phyloP scores from a whole-genome alignment of 2,797 vertebrate genomes.

The Balearica regulorum region DNA sequence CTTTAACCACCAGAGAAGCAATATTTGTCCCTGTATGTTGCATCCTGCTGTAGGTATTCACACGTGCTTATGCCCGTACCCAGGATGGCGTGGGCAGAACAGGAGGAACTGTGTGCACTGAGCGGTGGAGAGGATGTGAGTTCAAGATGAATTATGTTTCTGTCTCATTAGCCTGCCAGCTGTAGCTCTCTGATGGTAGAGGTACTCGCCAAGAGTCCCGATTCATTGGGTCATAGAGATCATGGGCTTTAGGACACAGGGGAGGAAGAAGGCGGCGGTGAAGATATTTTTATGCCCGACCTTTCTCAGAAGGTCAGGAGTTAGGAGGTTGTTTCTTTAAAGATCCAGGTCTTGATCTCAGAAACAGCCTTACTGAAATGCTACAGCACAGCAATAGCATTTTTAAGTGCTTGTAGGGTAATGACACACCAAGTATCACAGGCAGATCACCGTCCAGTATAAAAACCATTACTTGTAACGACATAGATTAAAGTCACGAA shows the following conservation, averaged over 20 bases:
- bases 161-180: background rate
- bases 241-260: background rate
- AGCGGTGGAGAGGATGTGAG: background rate
- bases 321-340: background rate
- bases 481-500: background rate
- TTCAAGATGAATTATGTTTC: background rate
- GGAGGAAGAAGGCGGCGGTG: rapidly evolving
- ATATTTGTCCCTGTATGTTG: rapidly evolving
- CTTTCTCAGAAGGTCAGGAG: background rate
- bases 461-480: background rate
- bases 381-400: background rate
- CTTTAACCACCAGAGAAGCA: background rate
- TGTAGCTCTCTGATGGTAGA: background rate
- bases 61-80: rapidly evolving
- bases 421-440: background rate
- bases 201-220: background rate
- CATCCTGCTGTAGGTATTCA: background rate
- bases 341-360: background rate
- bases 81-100: rapidly evolving
- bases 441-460: background rate
- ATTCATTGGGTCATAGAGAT: background rate
- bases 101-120: background rate
- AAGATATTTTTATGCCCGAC: background rate
- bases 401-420: background rate
- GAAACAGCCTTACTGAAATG: background rate